Base-by-base conservation (phyloP, 2,797 vertebrate genomes). In the Chlorospingus flavigularis region DNA sequence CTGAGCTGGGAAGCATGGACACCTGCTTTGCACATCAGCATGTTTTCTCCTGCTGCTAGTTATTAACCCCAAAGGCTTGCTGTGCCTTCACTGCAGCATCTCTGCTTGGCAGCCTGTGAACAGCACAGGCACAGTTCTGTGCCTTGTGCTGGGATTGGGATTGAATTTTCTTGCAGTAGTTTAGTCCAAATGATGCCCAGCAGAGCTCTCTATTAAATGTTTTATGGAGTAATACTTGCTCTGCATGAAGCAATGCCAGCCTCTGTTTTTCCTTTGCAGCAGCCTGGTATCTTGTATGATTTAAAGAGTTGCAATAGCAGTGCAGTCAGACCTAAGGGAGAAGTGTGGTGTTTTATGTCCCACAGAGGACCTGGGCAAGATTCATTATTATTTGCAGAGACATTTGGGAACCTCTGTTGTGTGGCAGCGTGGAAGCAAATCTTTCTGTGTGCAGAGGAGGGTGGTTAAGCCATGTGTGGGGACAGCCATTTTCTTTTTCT, bases 121-220 rank as follows among this genome's bases (percentile, higher is more conserved):
- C 84, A 83, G 78, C n/a, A 57, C n/a, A 31, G 79, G 66, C 70
- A 35, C 47, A 13, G 51, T 45, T 94, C 47, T 88, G 66, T 88
- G 90, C 85, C 37, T 3, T 48, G 53, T 18, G 26, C 37, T 43
- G 80, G 90, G 62, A 26, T 6, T 76, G 39, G 33, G 72, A 80
- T 50, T 92, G 89, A 78, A 77, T 96, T 94, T 95, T 86, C 68
- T 71, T 83, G 65, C 76, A 88, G 90, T 80, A 83, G 75, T 92
- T 96, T 80, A 86, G 58, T 92, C 72, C 79, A 91, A 95, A 95
- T 77, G 91, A 72, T 94, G 93, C 94, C 95, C 93, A 92, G 92
- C 87, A 96, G 94, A 96, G 90, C 91, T 80, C 72, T 94, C 72
- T 86, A 65, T 68, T 96, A 96, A 94, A 91, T 94, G 58, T 91